Percentiles rank a stretch among this genome's conserved stretches.
Conservation (phyloP, 2,113 vertebrate species). For the Apodemus sylvaticus region DNA sequence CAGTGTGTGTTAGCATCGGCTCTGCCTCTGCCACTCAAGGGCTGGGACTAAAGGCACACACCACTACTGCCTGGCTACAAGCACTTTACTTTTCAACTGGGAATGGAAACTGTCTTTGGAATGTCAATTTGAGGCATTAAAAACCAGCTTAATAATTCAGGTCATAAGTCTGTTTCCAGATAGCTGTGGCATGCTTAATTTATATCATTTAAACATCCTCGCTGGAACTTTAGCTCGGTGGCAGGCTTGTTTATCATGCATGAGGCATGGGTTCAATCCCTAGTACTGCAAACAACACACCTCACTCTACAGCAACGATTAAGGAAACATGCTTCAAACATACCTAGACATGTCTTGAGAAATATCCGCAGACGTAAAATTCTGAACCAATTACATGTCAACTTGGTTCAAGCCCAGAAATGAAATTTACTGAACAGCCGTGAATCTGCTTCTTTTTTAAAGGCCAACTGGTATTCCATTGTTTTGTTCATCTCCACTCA, state of each 20-base stretch:
- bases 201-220: not conserved
- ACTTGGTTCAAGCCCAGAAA: not conserved
- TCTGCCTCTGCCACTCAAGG: not conserved
- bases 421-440: not conserved
- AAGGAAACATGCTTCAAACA: not conserved
- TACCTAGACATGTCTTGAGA: not conserved
- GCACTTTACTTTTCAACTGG: not conserved
- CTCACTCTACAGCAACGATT: not conserved
- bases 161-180: not conserved
- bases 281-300: not conserved
- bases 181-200: not conserved
- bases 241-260: not conserved
- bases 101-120: not conserved
- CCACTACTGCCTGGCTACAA: not conserved
- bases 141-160: not conserved
- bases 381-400: not conserved
- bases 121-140: not conserved
- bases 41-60: not conserved
- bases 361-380: not conserved
- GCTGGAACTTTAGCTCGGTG: not conserved
- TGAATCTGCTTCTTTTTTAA: not conserved
- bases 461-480: not conserved
- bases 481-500: not conserved
- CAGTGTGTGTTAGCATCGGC: not conserved
- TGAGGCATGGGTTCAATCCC: not conserved